Conservation (phyloP, 2,797 vertebrate genomes). For the Onychomys arenicola region DNA sequence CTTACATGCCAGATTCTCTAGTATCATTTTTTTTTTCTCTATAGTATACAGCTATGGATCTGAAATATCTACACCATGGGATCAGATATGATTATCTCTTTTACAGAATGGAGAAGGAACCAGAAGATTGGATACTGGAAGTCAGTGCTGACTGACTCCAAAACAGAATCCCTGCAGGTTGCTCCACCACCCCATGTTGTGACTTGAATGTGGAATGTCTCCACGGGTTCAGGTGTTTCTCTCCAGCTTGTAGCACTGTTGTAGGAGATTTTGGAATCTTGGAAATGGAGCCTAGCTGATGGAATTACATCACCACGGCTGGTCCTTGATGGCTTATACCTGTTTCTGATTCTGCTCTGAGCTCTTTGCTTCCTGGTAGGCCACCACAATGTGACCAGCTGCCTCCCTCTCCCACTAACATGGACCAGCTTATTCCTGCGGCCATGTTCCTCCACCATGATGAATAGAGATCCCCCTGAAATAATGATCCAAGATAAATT, state of each 20-base stretch:
- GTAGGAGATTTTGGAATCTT: not conserved
- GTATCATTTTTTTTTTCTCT: not conserved
- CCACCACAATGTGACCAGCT: not conserved
- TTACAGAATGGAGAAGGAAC: not conserved
- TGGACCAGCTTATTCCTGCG: not conserved
- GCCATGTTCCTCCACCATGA: not conserved
- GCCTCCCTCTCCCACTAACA: not conserved
- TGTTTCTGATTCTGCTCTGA: not conserved
- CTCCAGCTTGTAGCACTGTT: not conserved
- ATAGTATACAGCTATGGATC: not conserved
- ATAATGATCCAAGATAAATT: not conserved
- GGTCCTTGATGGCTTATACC: no score
- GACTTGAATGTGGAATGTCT: not conserved
- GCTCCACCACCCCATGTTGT: accelerated
- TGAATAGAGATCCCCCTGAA: not conserved
- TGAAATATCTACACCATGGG: not conserved
- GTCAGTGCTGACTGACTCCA: not conserved
- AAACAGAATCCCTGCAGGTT: not conserved
- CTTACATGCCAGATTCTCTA: not conserved
- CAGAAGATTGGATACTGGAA: not conserved
- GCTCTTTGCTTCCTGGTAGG: not conserved
- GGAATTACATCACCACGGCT: not conserved
- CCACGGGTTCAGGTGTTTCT: not conserved
- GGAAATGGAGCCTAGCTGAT: not conserved
- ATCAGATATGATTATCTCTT: not conserved